These are phyloP conservation scores for Brachionus manjavacas DNA, from an alignment of 1,140 invertebrate species.

Conservation along the genomic window DNA sequence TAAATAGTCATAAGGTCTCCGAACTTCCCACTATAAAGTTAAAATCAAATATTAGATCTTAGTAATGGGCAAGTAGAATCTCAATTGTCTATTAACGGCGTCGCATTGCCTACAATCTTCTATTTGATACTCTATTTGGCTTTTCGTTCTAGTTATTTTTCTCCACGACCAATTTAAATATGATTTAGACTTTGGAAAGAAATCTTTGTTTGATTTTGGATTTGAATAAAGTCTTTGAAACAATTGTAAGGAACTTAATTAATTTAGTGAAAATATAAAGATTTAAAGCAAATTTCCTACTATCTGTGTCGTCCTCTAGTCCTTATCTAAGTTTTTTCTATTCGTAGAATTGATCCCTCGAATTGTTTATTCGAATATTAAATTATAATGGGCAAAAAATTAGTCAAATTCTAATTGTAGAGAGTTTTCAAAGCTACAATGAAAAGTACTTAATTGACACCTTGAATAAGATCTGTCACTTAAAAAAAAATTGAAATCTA, in stretches of 20 bases:
- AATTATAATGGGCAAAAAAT: neutral
- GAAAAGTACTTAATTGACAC: conserved; percentile 27
- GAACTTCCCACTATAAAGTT: neutral
- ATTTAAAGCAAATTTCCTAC: conserved; percentile 8
- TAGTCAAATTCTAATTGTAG: neutral
- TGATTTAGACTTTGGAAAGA: neutral
- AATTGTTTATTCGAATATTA: neutral
- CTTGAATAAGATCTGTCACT: conserved; percentile 31
- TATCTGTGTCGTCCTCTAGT: neutral
- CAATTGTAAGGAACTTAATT: conserved; percentile 31
- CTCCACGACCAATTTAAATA: neutral
- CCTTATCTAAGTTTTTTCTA: neutral
- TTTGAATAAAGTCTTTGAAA: neutral
- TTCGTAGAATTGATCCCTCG: conserved; percentile 9
- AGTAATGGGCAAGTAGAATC: neutral
- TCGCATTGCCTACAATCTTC: neutral
- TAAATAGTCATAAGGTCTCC: neutral
- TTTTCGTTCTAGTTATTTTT: neutral
- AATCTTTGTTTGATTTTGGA: conserved; percentile 23
- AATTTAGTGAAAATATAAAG: conserved; percentile 16
- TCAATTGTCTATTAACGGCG: neutral
- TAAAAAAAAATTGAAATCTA: conserved; percentile 8
- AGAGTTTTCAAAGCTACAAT: neutral
- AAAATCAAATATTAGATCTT: neutral
- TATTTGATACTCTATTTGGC: neutral